Evolutionary conservation across 1,140 invertebrate genomes (phyloP).

Genomic region (Bradysia coprophila): DNA sequence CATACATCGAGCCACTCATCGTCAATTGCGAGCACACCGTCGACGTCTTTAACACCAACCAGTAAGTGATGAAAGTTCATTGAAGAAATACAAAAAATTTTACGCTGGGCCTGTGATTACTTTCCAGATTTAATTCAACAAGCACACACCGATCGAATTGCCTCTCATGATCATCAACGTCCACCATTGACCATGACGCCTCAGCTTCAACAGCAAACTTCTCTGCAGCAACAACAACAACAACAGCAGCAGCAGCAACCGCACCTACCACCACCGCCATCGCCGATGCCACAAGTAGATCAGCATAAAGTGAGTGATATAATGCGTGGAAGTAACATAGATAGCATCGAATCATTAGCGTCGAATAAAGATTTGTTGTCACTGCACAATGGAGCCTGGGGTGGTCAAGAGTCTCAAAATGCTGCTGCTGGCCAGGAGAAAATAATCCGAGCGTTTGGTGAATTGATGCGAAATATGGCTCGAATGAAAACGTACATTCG

Average conservation of each 20-base stretch:
- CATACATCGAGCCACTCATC: not conserved
- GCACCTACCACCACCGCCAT: conserved; percentile 18
- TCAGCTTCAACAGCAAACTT: not conserved
- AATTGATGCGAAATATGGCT: conserved; percentile 69
- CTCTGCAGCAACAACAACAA: conserved; percentile 5
- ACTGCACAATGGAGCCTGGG: conserved; percentile 46
- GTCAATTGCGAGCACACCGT: not conserved
- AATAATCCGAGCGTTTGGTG: conserved; percentile 59
- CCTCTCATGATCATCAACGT: not conserved
- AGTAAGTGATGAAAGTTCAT: too few species aligned
- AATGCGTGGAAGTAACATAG: not conserved
- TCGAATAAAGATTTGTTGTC: conserved; percentile 48
- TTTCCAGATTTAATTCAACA: too few species aligned
- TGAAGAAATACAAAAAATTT: too few species aligned
- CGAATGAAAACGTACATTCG: conserved; percentile 68
- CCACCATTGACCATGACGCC: not conserved
- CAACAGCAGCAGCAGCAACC: conserved; percentile 7
- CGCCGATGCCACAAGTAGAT: conserved; percentile 8
- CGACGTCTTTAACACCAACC: not conserved
- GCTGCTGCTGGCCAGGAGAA: conserved; percentile 44
- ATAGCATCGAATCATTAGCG: conserved; percentile 20
- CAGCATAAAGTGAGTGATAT: not conserved
- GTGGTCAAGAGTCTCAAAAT: conserved; percentile 6
- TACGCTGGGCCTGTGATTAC: too few species aligned
- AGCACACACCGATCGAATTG: conserved; percentile 7